A percentile compares a stretch with the other conserved stretches of the same genome.
These are phyloP conservation scores for Acrocephalus scirpaceus DNA, from an alignment of 2,797 vertebrate species.

Conservation along the genomic window DNA sequence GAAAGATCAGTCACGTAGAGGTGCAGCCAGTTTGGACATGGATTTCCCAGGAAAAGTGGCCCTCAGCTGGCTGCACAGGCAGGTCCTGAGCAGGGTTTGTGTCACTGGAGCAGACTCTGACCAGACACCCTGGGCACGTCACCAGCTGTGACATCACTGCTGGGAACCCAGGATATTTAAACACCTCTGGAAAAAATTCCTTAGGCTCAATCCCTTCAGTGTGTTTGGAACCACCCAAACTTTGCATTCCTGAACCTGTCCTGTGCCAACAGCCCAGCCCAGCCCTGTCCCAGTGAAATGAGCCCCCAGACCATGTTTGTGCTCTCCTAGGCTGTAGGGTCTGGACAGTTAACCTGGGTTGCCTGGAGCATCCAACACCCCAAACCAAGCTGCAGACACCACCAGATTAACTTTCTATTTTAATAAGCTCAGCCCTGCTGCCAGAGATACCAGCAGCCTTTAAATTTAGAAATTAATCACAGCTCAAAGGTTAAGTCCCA, in stretches of 20 bases:
- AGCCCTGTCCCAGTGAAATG: neutral
- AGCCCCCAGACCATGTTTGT: accelerated
- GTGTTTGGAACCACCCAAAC: neutral
- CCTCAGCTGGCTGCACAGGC: neutral
- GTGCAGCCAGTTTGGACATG: neutral
- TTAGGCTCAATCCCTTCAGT: neutral
- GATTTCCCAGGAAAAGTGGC: neutral
- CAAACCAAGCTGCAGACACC: neutral
- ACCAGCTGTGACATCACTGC: accelerated
- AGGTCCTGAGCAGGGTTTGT: neutral
- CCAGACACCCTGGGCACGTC: neutral
- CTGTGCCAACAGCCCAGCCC: accelerated
- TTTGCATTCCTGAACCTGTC: neutral
- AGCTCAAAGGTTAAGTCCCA: neutral
- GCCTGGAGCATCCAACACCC: neutral
- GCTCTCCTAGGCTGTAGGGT: neutral
- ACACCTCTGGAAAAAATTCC: neutral
- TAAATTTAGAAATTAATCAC: neutral
- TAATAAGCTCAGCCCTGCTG: neutral
- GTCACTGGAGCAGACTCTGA: neutral
- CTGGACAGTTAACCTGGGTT: accelerated
- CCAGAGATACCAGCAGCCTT: neutral
- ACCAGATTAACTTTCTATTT: neutral
- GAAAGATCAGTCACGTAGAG: accelerated
- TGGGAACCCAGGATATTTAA: accelerated